Percentiles rank a stretch among this genome's conserved stretches.
phyloP scores from a whole-genome alignment of 1,140 invertebrate species.

The Lithobius niger region DNA sequence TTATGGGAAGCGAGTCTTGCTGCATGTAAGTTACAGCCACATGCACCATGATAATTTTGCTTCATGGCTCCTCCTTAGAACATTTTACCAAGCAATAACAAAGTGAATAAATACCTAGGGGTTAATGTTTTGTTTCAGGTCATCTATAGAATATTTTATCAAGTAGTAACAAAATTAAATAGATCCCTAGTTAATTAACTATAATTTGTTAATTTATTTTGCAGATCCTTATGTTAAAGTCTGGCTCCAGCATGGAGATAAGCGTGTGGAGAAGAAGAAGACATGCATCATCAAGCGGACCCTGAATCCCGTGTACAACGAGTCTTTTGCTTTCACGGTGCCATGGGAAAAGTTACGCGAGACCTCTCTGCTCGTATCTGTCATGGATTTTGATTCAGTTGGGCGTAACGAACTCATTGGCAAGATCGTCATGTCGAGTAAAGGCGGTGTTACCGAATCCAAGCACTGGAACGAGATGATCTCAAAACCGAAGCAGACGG shows the following conservation, averaged over 20 bases:
- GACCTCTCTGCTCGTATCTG: slow-evolving; percentile 79
- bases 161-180: too few species aligned
- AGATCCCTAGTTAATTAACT: too few species aligned
- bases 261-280: slow-evolving; percentile 86
- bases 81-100: too few species aligned
- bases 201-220: too few species aligned
- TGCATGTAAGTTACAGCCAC: too few species aligned
- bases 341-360: slow-evolving; percentile 89
- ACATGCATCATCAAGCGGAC: slow-evolving; percentile 91
- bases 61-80: too few species aligned
- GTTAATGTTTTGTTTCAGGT: too few species aligned
- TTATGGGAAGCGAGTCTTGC: too few species aligned
- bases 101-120: too few species aligned
- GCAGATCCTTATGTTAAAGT: slow-evolving; percentile 93
- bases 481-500: slow-evolving; percentile 80
- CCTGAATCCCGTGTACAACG: slow-evolving; percentile 83
- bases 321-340: slow-evolving; percentile 81
- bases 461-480: slow-evolving; percentile 96
- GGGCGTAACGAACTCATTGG: slow-evolving; percentile 85
- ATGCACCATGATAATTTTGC: too few species aligned
- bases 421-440: slow-evolving; percentile 69
- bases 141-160: too few species aligned
- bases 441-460: slow-evolving; percentile 63
- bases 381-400: slow-evolving; percentile 92
- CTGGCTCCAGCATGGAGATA: slow-evolving; percentile 88